phyloP scores from a whole-genome alignment of 2,113 vertebrate species.

The Chascanopsetta lugubris region DNA sequence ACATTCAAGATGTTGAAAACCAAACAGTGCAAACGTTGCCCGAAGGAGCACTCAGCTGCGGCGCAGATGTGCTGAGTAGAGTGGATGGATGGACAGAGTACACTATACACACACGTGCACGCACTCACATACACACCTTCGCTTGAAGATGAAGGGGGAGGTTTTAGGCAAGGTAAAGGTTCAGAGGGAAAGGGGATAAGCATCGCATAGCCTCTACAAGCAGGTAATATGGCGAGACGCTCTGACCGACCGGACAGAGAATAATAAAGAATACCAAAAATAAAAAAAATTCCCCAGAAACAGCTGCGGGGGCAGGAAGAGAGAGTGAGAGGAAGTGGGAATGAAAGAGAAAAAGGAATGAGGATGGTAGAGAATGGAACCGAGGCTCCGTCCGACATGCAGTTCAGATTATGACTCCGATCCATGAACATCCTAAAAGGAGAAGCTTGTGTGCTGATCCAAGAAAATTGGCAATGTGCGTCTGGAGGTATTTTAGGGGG shows the following conservation, averaged over 20 bases:
- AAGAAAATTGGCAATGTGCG: constrained; percentile 37
- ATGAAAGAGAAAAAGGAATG: constrained; percentile 58
- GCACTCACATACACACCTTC: constrained; percentile 41
- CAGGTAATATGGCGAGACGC: constrained; percentile 39
- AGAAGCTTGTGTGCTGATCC: constrained; percentile 40
- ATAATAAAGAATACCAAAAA: constrained; percentile 37
- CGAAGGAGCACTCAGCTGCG: constrained; percentile 74
- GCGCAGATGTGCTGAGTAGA: constrained; percentile 74
- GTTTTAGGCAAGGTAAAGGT: constrained; percentile 39
- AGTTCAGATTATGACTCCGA: constrained; percentile 65
- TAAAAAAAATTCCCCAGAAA: constrained; percentile 49
- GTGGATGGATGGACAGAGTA: constrained; percentile 44
- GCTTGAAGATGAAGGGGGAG: constrained; percentile 18
- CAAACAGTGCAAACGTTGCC: constrained; percentile 71
- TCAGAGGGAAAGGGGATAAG: constrained; percentile 42
- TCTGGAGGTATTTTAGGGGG: constrained; percentile 34
- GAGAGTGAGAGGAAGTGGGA: constrained; percentile 59
- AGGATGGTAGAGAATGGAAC: constrained; percentile 56
- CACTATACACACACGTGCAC: constrained; percentile 46
- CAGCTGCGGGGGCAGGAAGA: constrained; percentile 58
- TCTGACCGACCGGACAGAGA: constrained; percentile 46
- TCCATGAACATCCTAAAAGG: constrained; percentile 61
- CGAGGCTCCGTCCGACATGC: constrained; percentile 46
- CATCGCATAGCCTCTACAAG: constrained; percentile 18
- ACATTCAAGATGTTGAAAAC: constrained; percentile 62